These are phyloP conservation scores for Hippoglossus hippoglossus DNA, from an alignment of 2,797 vertebrate genomes.

Conservation along the genomic window DNA sequence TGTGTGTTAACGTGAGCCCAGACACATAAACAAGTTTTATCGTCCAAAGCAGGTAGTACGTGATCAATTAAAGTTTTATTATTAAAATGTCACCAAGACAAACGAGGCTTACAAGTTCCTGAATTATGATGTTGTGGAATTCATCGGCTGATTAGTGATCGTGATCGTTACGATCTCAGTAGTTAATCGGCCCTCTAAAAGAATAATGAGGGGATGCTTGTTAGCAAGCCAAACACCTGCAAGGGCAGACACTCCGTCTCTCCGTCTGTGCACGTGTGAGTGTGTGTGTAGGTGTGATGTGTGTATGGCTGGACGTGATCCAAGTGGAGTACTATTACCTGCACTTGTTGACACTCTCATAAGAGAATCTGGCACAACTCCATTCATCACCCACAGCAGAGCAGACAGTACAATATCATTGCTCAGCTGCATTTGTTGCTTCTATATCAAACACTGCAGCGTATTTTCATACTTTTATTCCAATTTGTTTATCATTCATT, in stretches of 20 bases:
- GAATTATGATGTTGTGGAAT: slow-evolving; percentile 66
- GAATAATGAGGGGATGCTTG: slow-evolving; percentile 78
- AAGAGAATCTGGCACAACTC: slow-evolving; percentile 55
- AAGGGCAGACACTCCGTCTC: slow-evolving; percentile 61
- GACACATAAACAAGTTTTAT: slow-evolving; percentile 28
- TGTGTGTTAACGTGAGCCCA: not conserved
- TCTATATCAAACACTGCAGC: not conserved
- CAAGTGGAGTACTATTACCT: slow-evolving; percentile 68
- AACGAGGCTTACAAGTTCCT: slow-evolving; percentile 31
- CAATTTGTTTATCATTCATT: not conserved
- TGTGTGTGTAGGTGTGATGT: slow-evolving; percentile 36
- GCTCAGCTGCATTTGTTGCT: not conserved
- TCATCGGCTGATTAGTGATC: slow-evolving; percentile 72
- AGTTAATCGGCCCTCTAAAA: slow-evolving; percentile 75
- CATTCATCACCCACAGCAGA: slow-evolving; percentile 27
- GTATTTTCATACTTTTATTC: not conserved
- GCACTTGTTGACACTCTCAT: slow-evolving; percentile 60
- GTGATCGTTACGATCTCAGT: slow-evolving; percentile 60
- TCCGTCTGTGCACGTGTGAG: slow-evolving; percentile 17
- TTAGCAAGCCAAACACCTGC: slow-evolving; percentile 79
- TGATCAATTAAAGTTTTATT: slow-evolving; percentile 37
- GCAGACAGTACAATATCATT: slow-evolving; percentile 6
- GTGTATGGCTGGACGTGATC: slow-evolving; percentile 57
- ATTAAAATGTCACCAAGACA: slow-evolving; percentile 40
- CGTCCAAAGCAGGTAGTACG: slow-evolving; percentile 24